phyloP scores from a whole-genome alignment of 2,797 vertebrate species.

The Pteronotus mesoamericanus region DNA sequence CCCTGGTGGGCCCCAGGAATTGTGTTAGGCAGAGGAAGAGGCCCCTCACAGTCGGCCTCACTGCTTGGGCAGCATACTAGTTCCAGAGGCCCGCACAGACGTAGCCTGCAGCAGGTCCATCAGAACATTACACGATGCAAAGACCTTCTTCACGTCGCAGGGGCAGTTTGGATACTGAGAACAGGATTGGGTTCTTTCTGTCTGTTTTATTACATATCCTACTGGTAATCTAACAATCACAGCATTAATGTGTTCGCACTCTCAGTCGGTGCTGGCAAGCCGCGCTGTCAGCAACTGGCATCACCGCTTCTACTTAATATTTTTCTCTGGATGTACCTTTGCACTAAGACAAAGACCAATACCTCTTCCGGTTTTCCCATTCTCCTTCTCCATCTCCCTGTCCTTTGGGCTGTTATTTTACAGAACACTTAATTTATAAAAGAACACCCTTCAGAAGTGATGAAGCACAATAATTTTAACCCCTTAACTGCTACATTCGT shows the following conservation, averaged over 20 bases:
- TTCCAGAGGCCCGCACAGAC: not conserved
- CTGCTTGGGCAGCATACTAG: not conserved
- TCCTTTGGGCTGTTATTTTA: not conserved
- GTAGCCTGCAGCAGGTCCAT: not conserved
- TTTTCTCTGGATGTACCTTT: not conserved
- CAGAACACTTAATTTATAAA: not conserved
- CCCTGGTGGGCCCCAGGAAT: not conserved
- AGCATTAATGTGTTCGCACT: not conserved
- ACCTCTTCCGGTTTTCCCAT: constrained; percentile 2
- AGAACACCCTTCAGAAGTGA: not conserved
- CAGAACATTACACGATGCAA: not conserved
- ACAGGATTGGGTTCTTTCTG: not conserved
- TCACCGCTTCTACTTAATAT: not conserved
- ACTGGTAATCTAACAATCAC: not conserved
- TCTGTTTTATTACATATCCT: not conserved
- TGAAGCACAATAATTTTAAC: constrained; percentile 38
- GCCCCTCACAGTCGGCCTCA: not conserved
- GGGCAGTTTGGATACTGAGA: not conserved
- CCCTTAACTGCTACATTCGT: not conserved
- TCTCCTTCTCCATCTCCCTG: not conserved
- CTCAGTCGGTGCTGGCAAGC: not conserved
- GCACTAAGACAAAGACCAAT: not conserved
- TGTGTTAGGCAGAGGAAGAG: not conserved
- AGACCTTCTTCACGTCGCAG: not conserved
- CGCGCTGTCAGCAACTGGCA: not conserved